Evolutionary conservation across 1,140 invertebrate genomes (phyloP), one percentile per base, ranked within the genome.

Genomic region (Tenebrio molitor): DNA sequence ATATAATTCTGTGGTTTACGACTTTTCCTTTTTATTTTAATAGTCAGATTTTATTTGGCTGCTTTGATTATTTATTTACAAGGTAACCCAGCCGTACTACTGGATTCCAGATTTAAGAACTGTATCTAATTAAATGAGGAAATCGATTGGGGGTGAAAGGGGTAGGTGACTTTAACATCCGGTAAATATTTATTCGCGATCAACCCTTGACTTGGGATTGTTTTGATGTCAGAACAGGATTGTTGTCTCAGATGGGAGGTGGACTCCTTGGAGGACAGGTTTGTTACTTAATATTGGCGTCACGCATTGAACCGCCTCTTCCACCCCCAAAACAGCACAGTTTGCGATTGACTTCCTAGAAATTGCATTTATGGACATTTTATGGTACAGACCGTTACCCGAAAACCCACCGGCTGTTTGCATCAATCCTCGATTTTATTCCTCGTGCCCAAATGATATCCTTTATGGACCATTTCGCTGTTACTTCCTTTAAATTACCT

Each of bases 361-460:
- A 71, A 71, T 71, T 71, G 69, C 69, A 71, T 71, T 71, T 71
- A 71, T 71, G 69, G 69, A 44, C 69, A 29, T 71, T 71, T 71
- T 71, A 71, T 71, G 44, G 69, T 58, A 42, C 41, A 71, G 69
- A 71, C 69, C 62, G 69, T 44, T 65, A 66, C 69, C 62, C 64
- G 42, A 66, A 66, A 66, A 66, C 36, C 64, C 34, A 42, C 64
- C 36, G 64, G 64, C 36, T 66, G 64, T 66, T 66, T 66, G 64
- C 64, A 66, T 66, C 64, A 66, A 66, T 66, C 39, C 36, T 66
- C 64, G 42, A 66, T 66, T 66, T 66, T 66, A 66, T 66, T 66
- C 36, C 64, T 44, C 64, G 42, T 66, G 64, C 64, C 64, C 64
- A 41, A 66, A 66, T 66, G 64, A 66, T 66, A 66, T 66, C 64